Evolutionary conservation across 1,140 invertebrate species (phyloP).

Genomic region (Euwallacea fornicatus): DNA sequence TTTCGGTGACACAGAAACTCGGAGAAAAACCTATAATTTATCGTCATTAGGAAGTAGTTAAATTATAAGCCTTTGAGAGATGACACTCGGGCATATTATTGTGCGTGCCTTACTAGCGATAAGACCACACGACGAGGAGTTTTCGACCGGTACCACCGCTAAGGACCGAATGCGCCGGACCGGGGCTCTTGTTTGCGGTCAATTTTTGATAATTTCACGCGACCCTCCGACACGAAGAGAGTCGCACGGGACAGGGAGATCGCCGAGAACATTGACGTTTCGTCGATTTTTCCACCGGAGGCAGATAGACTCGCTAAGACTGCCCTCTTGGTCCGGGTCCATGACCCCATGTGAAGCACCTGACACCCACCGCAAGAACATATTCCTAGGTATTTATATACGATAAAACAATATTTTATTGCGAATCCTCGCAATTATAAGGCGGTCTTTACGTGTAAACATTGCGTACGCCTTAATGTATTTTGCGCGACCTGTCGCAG

Average conservation of each 20-base stretch:
- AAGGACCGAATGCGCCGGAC: background rate
- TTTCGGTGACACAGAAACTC: conserved; percentile 1
- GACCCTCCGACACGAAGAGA: too few relatives aligned
- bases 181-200: background rate
- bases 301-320: too few relatives aligned
- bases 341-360: conserved; percentile 47
- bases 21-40: conserved; percentile 4
- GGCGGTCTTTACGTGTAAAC: conserved; percentile 45
- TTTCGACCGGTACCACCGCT: conserved; percentile 7
- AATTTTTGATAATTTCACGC: too few relatives aligned
- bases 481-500: conserved; percentile 36
- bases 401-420: conserved; percentile 52
- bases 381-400: conserved; percentile 50
- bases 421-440: conserved; percentile 50
- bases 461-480: conserved; percentile 41
- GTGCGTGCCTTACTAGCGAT: conserved; percentile 39
- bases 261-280: too few relatives aligned
- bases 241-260: too few relatives aligned
- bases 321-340: conserved; percentile 37
- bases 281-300: too few relatives aligned
- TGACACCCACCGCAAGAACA: conserved; percentile 49
- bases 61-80: conserved; percentile 33
- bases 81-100: conserved; percentile 35
- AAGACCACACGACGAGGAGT: conserved; percentile 22
- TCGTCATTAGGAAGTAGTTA: conserved; percentile 27